Conservation (phyloP, 2,797 vertebrate genomes). For the Garrulus glandarius region DNA sequence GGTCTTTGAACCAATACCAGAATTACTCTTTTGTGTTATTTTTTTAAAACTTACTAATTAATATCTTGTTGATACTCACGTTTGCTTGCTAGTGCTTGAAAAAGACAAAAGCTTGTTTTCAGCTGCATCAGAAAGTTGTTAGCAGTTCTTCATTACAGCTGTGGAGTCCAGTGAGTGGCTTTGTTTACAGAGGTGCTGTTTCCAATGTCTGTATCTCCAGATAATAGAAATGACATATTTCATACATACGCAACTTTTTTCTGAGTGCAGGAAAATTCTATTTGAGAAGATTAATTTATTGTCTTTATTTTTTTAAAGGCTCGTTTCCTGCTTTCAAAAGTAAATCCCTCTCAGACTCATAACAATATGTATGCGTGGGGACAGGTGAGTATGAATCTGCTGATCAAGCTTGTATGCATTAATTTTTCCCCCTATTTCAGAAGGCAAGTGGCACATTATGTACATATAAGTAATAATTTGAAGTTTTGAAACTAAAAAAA, state of each 20-base stretch:
- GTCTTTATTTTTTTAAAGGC: slow-evolving; percentile 76
- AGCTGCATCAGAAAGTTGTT: not conserved
- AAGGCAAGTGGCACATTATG: not conserved
- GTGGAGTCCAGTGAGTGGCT: not conserved
- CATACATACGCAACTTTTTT: not conserved
- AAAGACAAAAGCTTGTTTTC: not conserved
- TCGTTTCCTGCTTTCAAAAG: slow-evolving; percentile 96
- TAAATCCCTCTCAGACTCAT: slow-evolving; percentile 96
- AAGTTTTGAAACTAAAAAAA: not conserved
- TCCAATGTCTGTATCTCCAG: not conserved
- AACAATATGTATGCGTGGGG: slow-evolving; percentile 98
- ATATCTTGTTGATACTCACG: not conserved
- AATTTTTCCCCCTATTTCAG: not conserved
- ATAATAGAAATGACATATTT: not conserved
- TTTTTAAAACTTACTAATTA: not conserved
- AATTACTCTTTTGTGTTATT: not conserved
- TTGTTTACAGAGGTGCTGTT: not conserved
- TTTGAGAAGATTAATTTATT: slow-evolving; percentile 17
- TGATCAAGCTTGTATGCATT: not conserved
- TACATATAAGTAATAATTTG: not conserved
- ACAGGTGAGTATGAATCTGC: slow-evolving; percentile 81
- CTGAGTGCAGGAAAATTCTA: not conserved
- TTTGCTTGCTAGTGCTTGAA: not conserved
- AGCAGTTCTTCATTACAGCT: not conserved
- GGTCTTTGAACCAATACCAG: not conserved